Evolutionary conservation across 2,888 invertebrate genomes (phyloP).

Genomic region (Tenthredo notha): DNA sequence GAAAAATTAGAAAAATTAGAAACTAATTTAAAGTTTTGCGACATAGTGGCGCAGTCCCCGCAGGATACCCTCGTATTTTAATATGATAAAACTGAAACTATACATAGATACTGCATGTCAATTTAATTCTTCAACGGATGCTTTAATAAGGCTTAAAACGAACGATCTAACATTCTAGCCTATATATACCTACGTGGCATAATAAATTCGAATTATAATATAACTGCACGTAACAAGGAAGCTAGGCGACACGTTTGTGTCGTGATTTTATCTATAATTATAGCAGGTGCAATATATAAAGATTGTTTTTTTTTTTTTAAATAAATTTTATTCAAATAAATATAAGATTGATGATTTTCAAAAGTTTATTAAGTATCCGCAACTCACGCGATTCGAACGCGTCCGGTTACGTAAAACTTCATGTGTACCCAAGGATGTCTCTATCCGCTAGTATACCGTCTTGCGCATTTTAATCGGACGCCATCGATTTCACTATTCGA

Average conservation of each 20-base stretch:
- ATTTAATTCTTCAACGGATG: conserved; percentile 38
- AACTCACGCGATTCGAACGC: conserved; percentile 36
- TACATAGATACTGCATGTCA: conserved; percentile 4
- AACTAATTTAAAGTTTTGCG: background rate
- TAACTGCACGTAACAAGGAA: conserved; percentile 17
- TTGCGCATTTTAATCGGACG: conserved; percentile 32
- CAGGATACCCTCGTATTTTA: background rate
- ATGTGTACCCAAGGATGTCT: conserved; percentile 33
- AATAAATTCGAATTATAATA: conserved; percentile 33
- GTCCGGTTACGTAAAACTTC: conserved; percentile 22
- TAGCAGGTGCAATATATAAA: background rate
- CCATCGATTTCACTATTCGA: conserved; percentile 43
- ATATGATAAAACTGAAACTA: conserved; percentile 22
- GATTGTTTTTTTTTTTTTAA: background rate
- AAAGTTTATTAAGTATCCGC: conserved; percentile 8
- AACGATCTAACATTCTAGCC: background rate
- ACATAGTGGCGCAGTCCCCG: background rate
- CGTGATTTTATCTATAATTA: background rate
- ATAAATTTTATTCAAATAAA: background rate
- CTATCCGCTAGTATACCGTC: background rate
- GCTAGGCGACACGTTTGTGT: background rate
- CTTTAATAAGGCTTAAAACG: conserved; percentile 30
- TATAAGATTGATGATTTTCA: background rate
- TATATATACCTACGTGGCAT: background rate
- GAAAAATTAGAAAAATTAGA: background rate